Percentiles rank a stretch among this genome's conserved stretches.
Conservation (phyloP, 2,888 invertebrate genomes). For the Hirtodrosophila confusa region DNA sequence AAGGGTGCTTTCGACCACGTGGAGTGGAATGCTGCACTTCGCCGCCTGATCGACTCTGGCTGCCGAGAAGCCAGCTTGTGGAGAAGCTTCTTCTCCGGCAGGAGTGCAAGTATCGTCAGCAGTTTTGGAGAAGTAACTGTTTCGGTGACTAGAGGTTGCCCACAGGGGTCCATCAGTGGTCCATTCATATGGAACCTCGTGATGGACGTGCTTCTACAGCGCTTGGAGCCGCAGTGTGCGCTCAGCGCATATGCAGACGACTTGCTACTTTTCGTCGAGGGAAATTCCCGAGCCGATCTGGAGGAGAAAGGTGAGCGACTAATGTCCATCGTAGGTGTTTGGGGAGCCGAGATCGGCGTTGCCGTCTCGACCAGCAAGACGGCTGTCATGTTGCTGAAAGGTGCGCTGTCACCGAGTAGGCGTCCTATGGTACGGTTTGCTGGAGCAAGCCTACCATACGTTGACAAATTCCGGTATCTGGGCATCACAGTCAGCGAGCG, state of each 20-base stretch:
- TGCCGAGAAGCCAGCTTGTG: conserved; percentile 32
- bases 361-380: conserved; percentile 26
- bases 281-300: no score
- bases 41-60: conserved; percentile 9
- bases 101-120: conserved; percentile 22
- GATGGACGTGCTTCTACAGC: conserved; percentile 24
- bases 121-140: conserved; percentile 14
- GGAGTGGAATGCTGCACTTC: conserved; percentile 21
- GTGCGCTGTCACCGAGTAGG: conserved; percentile 3
- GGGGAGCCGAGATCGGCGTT: conserved; percentile 24
- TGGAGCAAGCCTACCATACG: no score
- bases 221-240: conserved; percentile 5
- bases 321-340: conserved; percentile 14
- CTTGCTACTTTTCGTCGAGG: no score
- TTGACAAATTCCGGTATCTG: no score
- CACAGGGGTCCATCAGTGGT: conserved; percentile 27
- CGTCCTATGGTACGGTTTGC: no score
- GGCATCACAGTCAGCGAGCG: conserved; percentile 2
- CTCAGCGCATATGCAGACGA: conserved; percentile 22
- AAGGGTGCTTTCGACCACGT: conserved; percentile 33
- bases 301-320: background rate
- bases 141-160: conserved; percentile 28
- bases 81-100: conserved; percentile 28
- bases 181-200: conserved; percentile 19
- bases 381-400: conserved; percentile 25